Percentiles rank a stretch among this genome's conserved stretches.
These are phyloP conservation scores for Desoria tigrina DNA, from an alignment of 2,888 invertebrate genomes.

Conservation along the genomic window DNA sequence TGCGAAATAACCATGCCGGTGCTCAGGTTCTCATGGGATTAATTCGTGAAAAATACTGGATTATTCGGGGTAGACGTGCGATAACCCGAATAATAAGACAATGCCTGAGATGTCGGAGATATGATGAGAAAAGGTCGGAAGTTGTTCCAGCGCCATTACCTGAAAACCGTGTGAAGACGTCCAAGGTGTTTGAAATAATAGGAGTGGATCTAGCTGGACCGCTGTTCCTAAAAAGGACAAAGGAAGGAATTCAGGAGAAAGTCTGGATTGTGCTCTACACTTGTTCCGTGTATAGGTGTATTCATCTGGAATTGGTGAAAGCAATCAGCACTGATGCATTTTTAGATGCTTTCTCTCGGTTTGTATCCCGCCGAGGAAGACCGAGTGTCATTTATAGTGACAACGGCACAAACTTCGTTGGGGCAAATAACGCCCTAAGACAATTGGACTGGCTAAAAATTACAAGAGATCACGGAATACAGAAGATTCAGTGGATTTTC, in stretches of 20 bases:
- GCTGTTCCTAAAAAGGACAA: too few species aligned
- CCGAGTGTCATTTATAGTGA: conserved; percentile 50
- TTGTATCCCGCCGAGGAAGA: too few species aligned
- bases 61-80: too few species aligned
- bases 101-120: neutral
- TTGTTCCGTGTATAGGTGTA: too few species aligned
- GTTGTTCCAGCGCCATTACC: too few species aligned
- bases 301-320: neutral
- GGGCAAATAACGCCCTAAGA: conserved; percentile 31
- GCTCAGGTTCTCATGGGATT: neutral
- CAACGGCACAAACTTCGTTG: conserved; percentile 53
- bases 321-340: neutral
- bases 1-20: neutral
- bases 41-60: neutral
- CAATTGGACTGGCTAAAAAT: conserved; percentile 26
- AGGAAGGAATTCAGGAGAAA: neutral
- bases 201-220: too few species aligned
- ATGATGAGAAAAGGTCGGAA: neutral
- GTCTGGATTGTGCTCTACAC: neutral
- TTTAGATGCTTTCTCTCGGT: neutral
- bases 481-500: conserved; percentile 52
- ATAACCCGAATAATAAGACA: neutral
- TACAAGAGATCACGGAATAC: neutral
- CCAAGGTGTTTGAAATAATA: too few species aligned
- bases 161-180: neutral